Evolutionary conservation across 2,797 vertebrate species (phyloP).

Genomic region (Epinephelus awoara): DNA sequence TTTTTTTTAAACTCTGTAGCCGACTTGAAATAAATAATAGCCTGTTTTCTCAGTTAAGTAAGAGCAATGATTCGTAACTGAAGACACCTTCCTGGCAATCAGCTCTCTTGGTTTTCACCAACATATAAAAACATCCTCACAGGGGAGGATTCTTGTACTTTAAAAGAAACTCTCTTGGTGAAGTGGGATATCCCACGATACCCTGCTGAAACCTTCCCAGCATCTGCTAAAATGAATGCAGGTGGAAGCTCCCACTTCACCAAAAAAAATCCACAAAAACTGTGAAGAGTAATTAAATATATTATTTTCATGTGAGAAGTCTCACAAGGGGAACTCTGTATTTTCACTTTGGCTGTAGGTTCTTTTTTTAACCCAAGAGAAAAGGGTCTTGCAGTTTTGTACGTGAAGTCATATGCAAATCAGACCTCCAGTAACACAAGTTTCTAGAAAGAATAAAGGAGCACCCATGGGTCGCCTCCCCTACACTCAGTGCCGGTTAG

Average conservation of each 20-base stretch:
- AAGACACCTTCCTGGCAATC: neutral
- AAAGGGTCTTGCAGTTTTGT: neutral
- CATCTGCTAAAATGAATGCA: neutral
- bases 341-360: neutral
- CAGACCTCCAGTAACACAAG: neutral
- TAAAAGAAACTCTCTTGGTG: neutral
- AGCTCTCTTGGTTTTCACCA: neutral
- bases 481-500: conserved; percentile 35
- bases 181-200: conserved; percentile 32
- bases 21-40: too few relatives aligned
- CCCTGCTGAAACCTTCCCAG: conserved; percentile 10
- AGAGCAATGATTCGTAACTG: neutral
- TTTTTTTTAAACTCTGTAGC: too few relatives aligned
- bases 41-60: too few relatives aligned
- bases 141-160: neutral
- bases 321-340: conserved; percentile 1
- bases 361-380: neutral
- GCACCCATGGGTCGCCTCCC: conserved; percentile 10
- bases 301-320: neutral
- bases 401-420: neutral
- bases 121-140: neutral
- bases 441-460: conserved; percentile 30
- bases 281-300: neutral
- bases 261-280: neutral
- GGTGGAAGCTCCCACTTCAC: conserved; percentile 56